Percentiles rank a stretch among this genome's conserved stretches.
Conservation (phyloP, 2,797 vertebrate species). For the Champsocephalus esox region DNA sequence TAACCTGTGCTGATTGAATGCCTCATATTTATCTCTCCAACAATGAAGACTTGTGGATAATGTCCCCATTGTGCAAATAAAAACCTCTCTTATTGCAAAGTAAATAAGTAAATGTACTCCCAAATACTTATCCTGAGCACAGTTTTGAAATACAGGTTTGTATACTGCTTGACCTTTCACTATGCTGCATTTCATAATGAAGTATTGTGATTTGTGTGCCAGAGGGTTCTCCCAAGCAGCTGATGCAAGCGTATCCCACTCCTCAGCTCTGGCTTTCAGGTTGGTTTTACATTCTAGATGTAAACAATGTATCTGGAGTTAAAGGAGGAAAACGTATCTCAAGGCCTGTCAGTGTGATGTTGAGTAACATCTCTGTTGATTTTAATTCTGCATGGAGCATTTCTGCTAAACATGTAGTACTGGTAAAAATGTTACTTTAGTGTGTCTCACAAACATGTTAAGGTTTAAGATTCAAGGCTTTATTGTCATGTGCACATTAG, state of each 20-base stretch:
- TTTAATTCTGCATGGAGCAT: constrained; percentile 3
- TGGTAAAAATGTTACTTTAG: no score
- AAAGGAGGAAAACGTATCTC: neutral
- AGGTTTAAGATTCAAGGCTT: no score
- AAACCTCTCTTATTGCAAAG: neutral
- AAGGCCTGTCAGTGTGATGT: neutral
- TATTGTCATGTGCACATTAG: no score
- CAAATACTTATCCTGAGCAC: neutral
- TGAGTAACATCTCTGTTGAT: neutral
- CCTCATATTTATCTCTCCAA: constrained; percentile 1
- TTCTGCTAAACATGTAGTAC: neutral
- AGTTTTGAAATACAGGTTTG: neutral
- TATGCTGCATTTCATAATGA: neutral
- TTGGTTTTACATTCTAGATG: neutral
- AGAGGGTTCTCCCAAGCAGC: constrained; percentile 31
- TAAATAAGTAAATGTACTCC: neutral
- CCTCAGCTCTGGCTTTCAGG: neutral
- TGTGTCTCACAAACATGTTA: neutral
- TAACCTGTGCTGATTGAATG: neutral
- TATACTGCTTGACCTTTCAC: neutral
- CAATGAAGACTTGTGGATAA: neutral
- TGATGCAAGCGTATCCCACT: constrained; percentile 11
- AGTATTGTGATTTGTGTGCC: constrained; percentile 15
- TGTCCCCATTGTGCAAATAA: neutral
- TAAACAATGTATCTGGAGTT: neutral